A percentile compares a stretch with the other conserved stretches of the same genome.
phyloP scores from a whole-genome alignment of 2,113 vertebrate genomes.

The Albula glossodonta region DNA sequence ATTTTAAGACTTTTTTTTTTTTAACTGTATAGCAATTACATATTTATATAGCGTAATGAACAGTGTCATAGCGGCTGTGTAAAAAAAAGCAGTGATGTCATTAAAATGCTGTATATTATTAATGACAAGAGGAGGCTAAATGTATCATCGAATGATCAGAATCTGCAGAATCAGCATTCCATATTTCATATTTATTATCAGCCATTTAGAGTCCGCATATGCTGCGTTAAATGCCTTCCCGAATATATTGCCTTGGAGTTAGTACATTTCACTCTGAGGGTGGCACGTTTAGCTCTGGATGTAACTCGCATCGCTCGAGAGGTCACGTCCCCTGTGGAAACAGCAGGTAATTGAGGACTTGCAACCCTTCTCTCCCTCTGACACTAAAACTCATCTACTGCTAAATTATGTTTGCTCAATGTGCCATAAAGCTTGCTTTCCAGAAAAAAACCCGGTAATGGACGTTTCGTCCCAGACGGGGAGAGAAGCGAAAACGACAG shows the following conservation, averaged over 20 bases:
- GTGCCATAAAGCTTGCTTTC: neutral
- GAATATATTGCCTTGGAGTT: neutral
- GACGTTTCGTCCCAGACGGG: neutral
- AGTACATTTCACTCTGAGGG: neutral
- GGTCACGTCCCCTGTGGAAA: neutral
- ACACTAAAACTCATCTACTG: neutral
- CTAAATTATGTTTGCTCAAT: constrained; percentile 3
- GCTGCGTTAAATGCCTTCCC: neutral
- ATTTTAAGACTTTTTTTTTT: too few relatives aligned
- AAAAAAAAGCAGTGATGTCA: too few relatives aligned
- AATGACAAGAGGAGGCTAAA: neutral
- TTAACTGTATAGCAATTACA: neutral
- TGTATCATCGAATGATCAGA: neutral
- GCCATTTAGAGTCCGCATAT: neutral
- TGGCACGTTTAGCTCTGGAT: neutral
- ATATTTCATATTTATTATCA: neutral
- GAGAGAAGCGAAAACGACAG: neutral
- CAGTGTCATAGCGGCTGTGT: neutral
- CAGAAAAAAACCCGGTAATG: neutral
- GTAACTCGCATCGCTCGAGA: neutral
- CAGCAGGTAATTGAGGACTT: neutral
- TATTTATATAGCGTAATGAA: neutral
- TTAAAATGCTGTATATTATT: neutral
- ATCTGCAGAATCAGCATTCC: neutral
- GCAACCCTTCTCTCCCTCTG: neutral